phyloP scores from a whole-genome alignment of 2,797 vertebrate species.

The Malacoraja senta region DNA sequence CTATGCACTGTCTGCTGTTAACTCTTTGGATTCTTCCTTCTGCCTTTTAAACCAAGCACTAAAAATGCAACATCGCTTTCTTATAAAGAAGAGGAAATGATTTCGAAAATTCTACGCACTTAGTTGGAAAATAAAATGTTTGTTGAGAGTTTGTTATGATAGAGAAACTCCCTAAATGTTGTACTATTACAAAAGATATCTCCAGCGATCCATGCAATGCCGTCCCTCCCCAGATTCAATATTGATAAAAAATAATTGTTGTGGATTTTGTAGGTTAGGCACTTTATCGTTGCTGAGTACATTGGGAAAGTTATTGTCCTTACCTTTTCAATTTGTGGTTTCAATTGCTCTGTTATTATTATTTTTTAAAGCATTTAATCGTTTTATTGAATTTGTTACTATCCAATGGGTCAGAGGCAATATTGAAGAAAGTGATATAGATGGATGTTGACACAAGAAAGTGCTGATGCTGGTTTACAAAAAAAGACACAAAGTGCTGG shows the following conservation, averaged over 20 bases:
- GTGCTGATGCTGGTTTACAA: too few relatives aligned
- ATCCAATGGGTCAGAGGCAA: background rate
- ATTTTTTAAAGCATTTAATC: too few relatives aligned
- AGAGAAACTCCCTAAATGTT: background rate
- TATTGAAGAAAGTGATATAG: background rate
- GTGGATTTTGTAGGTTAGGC: background rate
- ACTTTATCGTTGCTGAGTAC: background rate
- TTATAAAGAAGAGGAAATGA: background rate
- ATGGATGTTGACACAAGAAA: too few relatives aligned
- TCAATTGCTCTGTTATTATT: background rate
- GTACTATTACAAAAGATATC: background rate
- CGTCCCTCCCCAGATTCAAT: background rate
- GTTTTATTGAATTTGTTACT: background rate
- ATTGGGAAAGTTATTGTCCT: background rate
- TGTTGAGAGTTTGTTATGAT: background rate
- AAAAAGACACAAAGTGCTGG: too few relatives aligned
- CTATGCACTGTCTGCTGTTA: background rate
- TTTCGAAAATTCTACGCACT: background rate
- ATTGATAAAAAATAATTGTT: background rate
- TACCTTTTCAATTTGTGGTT: background rate
- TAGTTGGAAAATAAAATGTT: background rate
- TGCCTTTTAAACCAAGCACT: background rate
- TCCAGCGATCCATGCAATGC: background rate
- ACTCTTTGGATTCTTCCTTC: background rate
- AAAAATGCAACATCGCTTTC: background rate